Base-by-base conservation (phyloP, 2,113 vertebrate species). In the Grallaria varia region DNA sequence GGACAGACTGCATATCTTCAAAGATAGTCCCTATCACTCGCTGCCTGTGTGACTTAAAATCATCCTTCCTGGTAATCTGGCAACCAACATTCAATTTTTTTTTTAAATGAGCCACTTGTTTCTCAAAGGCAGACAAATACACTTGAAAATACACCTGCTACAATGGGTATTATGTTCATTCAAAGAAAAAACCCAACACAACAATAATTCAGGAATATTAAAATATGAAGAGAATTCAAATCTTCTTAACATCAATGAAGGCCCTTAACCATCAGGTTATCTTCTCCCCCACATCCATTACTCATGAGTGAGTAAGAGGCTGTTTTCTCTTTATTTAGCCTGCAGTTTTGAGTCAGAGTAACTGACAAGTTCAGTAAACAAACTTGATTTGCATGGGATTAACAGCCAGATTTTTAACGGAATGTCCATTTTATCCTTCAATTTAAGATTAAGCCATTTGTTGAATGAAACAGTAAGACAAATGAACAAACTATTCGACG, bases 91-190 rank as follows among this genome's bases (percentile, higher is more conserved):
- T 42, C 28, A 14, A 1, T 72, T 76, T 74, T 85, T 72, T 76
- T 74, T 85, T 62, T 16, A 21, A 21, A 67, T 39, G 9, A 76
- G 53, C 11, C 47, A 76, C 64, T 59, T 76, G n/a, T 19, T 84
- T 69, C 55, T 50, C 16, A 67, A 74, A 35, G 19, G 35, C 33
- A 67, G 12, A 69, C 39, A 87, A 87, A 75, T 12, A 82, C n/a
- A 50, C 9, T 52, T 4, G 2, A 84, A 87, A 87, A 90, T 33
- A 74, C 16, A 64, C 12, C 37, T 44, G 24, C 56, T 44, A 4
- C 8, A 9, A 63, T 16, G 13, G 19, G 27, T 10, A 64, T 9
- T 2, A 5, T 0, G 0, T 8, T 45, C 14, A 45, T 69, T 37
- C 1, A 12, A 56, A 74, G 24, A n/a, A 37, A 37, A 12, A 31